Percentiles rank a stretch among this genome's conserved stretches.
These are phyloP conservation scores for Drosophila multiciliata DNA, from an alignment of 2,888 invertebrate genomes.

Conservation along the genomic window DNA sequence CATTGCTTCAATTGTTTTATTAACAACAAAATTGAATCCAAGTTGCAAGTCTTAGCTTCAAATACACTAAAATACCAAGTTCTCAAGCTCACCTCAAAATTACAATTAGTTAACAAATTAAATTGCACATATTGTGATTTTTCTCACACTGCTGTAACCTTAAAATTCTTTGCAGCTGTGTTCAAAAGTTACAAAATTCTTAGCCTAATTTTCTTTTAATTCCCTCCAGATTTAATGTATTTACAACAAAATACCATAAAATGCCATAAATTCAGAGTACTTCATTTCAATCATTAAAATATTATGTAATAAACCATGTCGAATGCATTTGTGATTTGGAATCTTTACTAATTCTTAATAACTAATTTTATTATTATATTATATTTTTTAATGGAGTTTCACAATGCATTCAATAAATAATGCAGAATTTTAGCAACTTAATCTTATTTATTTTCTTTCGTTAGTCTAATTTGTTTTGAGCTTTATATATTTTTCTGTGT, in stretches of 20 bases:
- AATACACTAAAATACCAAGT: neutral
- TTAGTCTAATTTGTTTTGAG: neutral
- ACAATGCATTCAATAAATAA: neutral
- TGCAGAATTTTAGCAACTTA: neutral
- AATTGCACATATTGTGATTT: neutral
- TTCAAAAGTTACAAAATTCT: neutral
- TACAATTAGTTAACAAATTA: neutral
- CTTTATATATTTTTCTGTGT: neutral
- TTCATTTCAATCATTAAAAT: neutral
- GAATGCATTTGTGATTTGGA: neutral
- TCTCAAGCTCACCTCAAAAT: slow-evolving; percentile 1
- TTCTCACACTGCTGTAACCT: neutral
- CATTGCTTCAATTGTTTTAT: neutral
- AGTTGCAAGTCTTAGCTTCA: neutral
- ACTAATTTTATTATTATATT: neutral
- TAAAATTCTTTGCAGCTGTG: neutral
- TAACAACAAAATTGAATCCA: neutral
- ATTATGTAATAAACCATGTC: neutral
- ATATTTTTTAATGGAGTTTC: neutral
- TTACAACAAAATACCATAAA: neutral
- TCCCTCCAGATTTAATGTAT: neutral
- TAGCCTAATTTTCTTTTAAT: neutral
- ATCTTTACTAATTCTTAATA: neutral
- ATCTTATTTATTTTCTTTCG: accelerated
- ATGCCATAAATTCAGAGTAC: neutral